Base-by-base conservation (phyloP, 1,140 invertebrate genomes). In the Drosophila fuyamai region DNA sequence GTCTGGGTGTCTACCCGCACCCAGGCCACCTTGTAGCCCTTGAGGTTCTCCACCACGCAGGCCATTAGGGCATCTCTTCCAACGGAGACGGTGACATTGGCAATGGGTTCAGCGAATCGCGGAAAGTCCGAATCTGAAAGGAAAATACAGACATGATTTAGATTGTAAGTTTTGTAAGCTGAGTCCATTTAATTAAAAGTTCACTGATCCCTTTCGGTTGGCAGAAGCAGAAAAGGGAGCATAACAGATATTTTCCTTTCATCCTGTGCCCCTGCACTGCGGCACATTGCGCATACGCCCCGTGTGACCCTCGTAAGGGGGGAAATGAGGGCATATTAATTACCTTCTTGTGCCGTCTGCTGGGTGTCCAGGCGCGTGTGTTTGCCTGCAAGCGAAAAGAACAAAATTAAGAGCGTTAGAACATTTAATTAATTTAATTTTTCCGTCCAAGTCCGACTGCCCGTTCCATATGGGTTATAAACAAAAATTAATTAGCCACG, bases 11-110 rank as follows among this genome's bases (percentile, higher is more conserved):
- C 97, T 32, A 98, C 96, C 36, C 97, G 94, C 5, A 98, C 96
- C 97, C 97, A 98, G 60, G 97, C 97, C 71, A 98, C 98, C 95
- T 98, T 97, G 92, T 97, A 98, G 75, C 95, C 95, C 79, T 96
- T 95, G 29, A 99, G 95, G 93, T 98, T 97, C 92, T 98, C 97
- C 27, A 99, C 97, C 59, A 98, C 96, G 91, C 98, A 99, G n/a
- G 97, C 97, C 36, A 99, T 94, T 2, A 98, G 93, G 12, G 97
- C 98, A 91, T 98, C 97, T 51, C 97, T 95, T 9, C 97, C 97
- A 12, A 97, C 95, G 23, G 97, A 97, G 6, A 98, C 97, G 6
- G 98, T 99, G 38, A 99, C 96, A 93, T 98, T 99, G 32, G 96
- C 96, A 80, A 98, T 97, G 23, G 97, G 96, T 78, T 98, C 97